Base-by-base conservation (phyloP, 2,797 vertebrate genomes). In the Botia kubotai region DNA sequence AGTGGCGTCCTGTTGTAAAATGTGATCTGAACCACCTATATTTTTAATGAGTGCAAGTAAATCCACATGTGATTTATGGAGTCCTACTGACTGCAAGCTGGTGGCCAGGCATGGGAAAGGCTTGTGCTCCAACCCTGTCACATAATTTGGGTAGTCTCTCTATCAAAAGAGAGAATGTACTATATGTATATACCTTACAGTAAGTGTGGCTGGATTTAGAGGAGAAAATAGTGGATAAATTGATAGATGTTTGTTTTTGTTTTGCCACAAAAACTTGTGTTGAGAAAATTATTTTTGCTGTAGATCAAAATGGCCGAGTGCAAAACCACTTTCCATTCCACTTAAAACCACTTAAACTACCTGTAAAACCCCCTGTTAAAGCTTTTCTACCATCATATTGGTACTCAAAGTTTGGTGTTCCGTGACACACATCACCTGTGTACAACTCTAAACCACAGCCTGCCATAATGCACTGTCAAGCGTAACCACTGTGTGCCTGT, bases 41-140 rank as follows among this genome's bases (percentile, higher is more conserved):
- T 89, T 87, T 91, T 89, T 90, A 90, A 92, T 88, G 85, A 84
- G 75, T 82, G 78, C 73, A 77, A 87, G 89, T 90, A 92, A 92
- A 92, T 91, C 87, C 89, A 89, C 78, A 33, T 52, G 83, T 88
- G 92, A 90, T 91, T 82, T 87, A 88, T 89, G 77, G 23, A 43
- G 70, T 74, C 81, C 67, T 63, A 55, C 55, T 23, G 46, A 79
- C 16, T 68, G 75, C 1, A 17, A 76, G 72, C 23, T 83, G 78
- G 86, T 84, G 67, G 50, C 66, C 17, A 53, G 33, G 10, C 48
- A 21, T 17, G 16, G 48, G 12, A 3, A 43, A 29, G 50, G 13
- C 33, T 72, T 36, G 33, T 57, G 48, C 60, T 62, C 10, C 58
- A 36, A 3, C 19, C 12, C 21, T 3, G 0, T 50, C 71, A 67